Conservation (phyloP, 1,140 invertebrate genomes). For the Drosophila truncata region DNA sequence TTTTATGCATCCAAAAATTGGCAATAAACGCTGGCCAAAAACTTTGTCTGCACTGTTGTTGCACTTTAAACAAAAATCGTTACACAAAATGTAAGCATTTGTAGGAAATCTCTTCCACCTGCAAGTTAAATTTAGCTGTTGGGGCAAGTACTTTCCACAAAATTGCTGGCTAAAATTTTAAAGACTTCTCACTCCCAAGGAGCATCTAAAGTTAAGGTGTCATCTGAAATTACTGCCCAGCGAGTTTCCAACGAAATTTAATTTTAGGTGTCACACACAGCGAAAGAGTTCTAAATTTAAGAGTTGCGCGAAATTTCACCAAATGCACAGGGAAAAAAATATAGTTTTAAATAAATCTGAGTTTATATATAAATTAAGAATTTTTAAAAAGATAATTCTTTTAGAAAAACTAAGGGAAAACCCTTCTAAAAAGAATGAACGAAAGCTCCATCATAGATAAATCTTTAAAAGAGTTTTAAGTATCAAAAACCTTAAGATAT, state of each 20-base stretch:
- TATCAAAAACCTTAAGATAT: too few relatives aligned
- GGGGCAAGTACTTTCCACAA: neutral
- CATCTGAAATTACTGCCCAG: conserved; percentile 16
- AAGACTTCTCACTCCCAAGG: neutral
- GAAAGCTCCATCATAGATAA: neutral
- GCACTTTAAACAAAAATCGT: conserved; percentile 30
- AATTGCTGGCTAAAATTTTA: conserved; percentile 11
- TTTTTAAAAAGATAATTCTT: neutral
- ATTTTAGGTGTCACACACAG: conserved; percentile 12
- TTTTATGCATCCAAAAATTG: conserved; percentile 82
- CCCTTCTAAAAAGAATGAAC: neutral
- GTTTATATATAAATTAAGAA: neutral
- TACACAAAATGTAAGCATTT: neutral
- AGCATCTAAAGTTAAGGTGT: conserved; percentile 5
- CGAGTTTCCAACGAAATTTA: conserved; percentile 5
- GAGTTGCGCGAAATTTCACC: conserved; percentile 2
- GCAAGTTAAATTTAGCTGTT: neutral
- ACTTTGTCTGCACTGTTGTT: conserved; percentile 61
- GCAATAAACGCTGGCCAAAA: conserved; percentile 74
- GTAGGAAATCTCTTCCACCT: neutral
- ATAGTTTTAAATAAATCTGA: too few relatives aligned
- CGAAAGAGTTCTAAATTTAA: conserved; percentile 10
- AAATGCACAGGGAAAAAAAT: conserved; percentile 5
- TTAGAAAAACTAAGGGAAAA: neutral
- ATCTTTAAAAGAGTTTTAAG: too few relatives aligned